Evolutionary conservation across 2,797 vertebrate species (phyloP), one percentile per base, ranked within the genome.

Genomic region (Molossus molossus): DNA sequence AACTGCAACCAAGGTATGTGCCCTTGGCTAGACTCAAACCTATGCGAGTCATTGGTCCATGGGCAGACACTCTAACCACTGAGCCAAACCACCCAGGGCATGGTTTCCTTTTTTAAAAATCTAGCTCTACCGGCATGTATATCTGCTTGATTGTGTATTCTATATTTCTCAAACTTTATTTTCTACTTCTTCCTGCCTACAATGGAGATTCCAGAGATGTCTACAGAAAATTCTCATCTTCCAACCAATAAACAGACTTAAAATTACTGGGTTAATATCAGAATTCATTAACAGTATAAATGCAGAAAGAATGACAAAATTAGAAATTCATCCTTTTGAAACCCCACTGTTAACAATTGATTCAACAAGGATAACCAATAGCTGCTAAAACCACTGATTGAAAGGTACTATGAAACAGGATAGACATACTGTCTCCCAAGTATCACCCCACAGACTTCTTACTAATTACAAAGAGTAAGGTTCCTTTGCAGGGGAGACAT

Each of bases 211-310:
- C 73, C 48, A 5, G 20, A 85, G 14, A 13, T 5, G 10, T 72
- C 21, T 15, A 67, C 10, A 72, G 37, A 85, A 85, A 62, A 88
- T 17, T 33, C 53, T 40, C n/a, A 3, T 50, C 25, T 17, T 50
- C 12, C 10, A 18, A 70, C 15, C 57, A 60, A 17, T 1, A 0
- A 88, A 57, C 0, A 67, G 11, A 15, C 45, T 45, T 67, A 53
- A 81, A 62, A 82, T 18, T 75, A 82, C 58, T 69, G 53, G 76
- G 23, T 50, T 45, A 64, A 20, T 48, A 82, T 53, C 25, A 84
- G 72, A 91, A 83, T 25, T 79, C 70, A 72, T 40, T 60, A 90
- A 67, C 20, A 91, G 53, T 67, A 57, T 11, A 88, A 82, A 76
- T 33, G 70, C 1, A 84, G 62, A 91, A 86, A 18, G 23, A 69